phyloP scores from a whole-genome alignment of 2,797 vertebrate species.

The Allobates femoralis region DNA sequence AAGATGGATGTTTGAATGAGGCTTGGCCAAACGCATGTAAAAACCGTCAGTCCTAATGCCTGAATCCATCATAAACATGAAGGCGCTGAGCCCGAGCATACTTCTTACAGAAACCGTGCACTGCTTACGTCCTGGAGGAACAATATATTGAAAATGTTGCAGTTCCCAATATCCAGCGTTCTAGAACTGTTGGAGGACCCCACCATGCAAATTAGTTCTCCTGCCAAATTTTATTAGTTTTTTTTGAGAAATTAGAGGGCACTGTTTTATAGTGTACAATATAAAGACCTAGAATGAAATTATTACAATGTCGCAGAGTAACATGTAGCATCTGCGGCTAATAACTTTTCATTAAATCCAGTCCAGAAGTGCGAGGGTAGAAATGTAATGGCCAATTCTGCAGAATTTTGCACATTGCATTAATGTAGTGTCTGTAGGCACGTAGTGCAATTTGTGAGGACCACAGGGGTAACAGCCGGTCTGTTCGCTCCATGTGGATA shows the following conservation, averaged over 20 bases:
- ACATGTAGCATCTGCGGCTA: no score
- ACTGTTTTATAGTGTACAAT: not conserved
- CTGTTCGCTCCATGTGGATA: conserved; percentile 12
- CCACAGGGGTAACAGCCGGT: not conserved
- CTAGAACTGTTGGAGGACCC: no score
- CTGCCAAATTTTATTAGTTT: not conserved
- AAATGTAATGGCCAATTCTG: not conserved
- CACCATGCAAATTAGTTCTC: no score
- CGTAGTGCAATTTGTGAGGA: not conserved
- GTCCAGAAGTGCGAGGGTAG: not conserved
- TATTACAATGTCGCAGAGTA: not conserved
- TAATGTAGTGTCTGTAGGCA: not conserved
- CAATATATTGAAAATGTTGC: no score
- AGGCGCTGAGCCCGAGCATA: no score
- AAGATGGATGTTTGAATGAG: no score
- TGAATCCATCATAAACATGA: no score
- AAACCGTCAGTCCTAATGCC: no score
- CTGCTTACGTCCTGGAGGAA: no score
- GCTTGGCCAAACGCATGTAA: no score
- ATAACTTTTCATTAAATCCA: not conserved
- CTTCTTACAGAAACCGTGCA: no score
- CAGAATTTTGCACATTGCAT: conserved; percentile 3
- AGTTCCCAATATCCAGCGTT: no score
- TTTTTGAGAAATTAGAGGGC: not conserved
- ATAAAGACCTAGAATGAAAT: not conserved